phyloP scores from a whole-genome alignment of 2,888 invertebrate species.

The Bibio marci region DNA sequence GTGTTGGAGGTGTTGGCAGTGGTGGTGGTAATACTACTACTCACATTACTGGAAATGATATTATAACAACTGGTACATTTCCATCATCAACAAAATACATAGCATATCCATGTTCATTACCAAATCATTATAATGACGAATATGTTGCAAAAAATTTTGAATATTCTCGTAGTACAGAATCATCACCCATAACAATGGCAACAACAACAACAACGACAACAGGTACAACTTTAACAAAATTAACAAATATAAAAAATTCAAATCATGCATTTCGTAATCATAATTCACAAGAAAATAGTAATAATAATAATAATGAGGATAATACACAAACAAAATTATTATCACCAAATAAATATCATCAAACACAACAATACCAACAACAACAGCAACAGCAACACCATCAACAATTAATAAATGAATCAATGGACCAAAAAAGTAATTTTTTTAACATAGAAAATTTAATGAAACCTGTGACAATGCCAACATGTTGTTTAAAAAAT shows the following conservation, averaged over 20 bases:
- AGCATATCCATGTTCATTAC: constrained; percentile 1
- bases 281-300: too few relatives aligned
- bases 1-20: too few relatives aligned
- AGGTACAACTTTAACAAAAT: neutral
- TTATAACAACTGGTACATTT: neutral
- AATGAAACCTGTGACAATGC: neutral
- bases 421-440: neutral
- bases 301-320: too few relatives aligned
- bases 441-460: neutral
- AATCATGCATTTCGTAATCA: too few relatives aligned
- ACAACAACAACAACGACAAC: neutral
- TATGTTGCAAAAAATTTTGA: neutral
- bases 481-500: constrained; percentile 1
- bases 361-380: neutral
- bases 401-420: neutral
- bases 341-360: neutral
- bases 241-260: neutral
- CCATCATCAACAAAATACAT: neutral
- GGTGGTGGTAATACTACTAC: too few relatives aligned
- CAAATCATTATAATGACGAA: constrained; percentile 1
- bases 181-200: neutral
- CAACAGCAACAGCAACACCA: neutral
- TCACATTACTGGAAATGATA: too few relatives aligned
- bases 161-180: neutral
- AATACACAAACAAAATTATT: too few relatives aligned